A percentile compares a stretch with the other conserved stretches of the same genome.
These are phyloP conservation scores for Eristalis arbustorum DNA, from an alignment of 2,888 invertebrate species.

Conservation along the genomic window DNA sequence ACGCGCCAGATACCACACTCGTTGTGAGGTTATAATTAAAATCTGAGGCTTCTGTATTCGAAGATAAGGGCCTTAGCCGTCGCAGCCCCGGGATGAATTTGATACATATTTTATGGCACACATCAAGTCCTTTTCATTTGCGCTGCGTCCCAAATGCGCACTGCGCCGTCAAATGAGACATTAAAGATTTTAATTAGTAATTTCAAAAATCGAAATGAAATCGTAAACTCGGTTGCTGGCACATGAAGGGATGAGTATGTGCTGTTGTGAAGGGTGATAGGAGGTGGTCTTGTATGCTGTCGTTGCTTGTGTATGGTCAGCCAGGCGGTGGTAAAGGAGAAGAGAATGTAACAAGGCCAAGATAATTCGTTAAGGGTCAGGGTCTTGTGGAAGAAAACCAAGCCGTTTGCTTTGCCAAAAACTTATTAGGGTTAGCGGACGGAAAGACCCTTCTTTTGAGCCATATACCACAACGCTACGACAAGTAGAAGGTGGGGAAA, in stretches of 20 bases:
- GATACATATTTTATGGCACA: neutral
- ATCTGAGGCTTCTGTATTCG: neutral
- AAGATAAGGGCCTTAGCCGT: neutral
- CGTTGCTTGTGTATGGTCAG: no score
- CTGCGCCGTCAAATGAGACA: neutral
- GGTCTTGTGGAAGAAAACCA: no score
- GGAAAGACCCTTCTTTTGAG: no score
- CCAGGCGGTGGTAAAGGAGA: no score
- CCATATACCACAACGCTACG: no score
- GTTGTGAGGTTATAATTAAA: neutral
- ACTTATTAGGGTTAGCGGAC: no score
- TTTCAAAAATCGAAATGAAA: neutral
- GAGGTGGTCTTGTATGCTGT: no score
- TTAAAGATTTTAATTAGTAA: neutral
- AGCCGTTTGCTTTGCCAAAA: no score
- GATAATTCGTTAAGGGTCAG: no score
- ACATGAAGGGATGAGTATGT: neutral
- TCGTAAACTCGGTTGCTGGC: neutral
- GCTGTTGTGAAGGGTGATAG: no score
- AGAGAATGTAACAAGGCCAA: no score
- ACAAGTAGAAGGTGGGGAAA: no score
- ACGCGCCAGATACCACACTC: neutral
- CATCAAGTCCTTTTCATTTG: neutral
- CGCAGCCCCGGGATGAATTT: neutral
- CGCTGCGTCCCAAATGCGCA: neutral